These are phyloP conservation scores for Chaetorhynchus papuensis DNA, from an alignment of 2,113 vertebrate genomes.

Conservation along the genomic window DNA sequence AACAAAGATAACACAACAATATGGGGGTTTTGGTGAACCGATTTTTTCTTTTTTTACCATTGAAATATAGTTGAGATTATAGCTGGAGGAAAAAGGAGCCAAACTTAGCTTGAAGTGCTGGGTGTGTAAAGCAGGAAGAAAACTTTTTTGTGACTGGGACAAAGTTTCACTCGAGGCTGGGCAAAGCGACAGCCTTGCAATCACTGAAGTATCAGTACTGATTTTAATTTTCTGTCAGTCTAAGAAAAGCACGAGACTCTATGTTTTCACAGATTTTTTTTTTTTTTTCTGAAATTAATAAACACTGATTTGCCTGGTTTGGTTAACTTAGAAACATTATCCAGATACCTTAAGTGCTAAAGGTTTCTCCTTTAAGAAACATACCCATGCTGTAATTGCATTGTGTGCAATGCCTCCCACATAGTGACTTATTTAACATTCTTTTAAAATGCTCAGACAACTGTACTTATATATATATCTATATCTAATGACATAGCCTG, in stretches of 20 bases:
- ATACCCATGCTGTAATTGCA: background rate
- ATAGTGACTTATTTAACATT: background rate
- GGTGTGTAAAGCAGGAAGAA: background rate
- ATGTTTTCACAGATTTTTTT: background rate
- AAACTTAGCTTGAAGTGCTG: background rate
- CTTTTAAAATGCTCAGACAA: background rate
- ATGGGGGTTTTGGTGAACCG: background rate
- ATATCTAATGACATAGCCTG: background rate
- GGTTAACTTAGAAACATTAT: background rate
- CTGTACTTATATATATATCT: background rate
- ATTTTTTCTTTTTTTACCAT: background rate
- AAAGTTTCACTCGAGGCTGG: constrained; percentile 36
- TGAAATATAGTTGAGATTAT: background rate
- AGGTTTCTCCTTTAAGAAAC: background rate
- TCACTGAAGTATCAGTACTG: background rate
- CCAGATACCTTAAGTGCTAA: background rate
- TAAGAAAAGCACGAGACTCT: background rate
- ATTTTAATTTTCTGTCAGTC: background rate
- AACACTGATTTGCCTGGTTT: background rate
- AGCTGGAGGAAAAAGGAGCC: background rate
- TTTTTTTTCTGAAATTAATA: background rate
- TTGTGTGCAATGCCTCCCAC: constrained; percentile 11
- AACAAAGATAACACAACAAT: background rate
- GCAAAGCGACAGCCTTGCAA: background rate
- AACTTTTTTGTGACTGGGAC: constrained; percentile 27